A percentile compares a stretch with the other conserved stretches of the same genome.
phyloP scores from a whole-genome alignment of 2,888 invertebrate species.

The Ophion costatus region DNA sequence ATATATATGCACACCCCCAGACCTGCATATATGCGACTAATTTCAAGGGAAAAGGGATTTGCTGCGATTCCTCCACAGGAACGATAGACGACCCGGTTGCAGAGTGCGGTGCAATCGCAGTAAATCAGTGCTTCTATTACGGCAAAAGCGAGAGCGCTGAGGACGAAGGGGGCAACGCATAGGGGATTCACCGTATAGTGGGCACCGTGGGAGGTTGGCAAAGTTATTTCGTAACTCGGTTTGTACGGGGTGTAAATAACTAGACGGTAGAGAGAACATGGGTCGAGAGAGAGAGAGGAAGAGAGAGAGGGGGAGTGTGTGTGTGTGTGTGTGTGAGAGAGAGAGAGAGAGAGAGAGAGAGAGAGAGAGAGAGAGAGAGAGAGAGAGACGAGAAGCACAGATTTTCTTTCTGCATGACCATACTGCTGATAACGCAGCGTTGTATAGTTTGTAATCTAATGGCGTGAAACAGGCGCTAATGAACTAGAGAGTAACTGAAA shows the following conservation, averaged over 20 bases:
- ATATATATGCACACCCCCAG: neutral
- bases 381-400: neutral
- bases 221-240: constrained; percentile 60
- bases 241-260: constrained; percentile 69
- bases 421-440: constrained; percentile 28
- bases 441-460: constrained; percentile 16
- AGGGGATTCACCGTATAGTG: constrained; percentile 24
- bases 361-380: constrained; percentile 13
- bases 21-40: constrained; percentile 36
- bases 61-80: constrained; percentile 60
- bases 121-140: constrained; percentile 74
- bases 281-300: constrained; percentile 18
- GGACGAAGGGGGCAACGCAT: constrained; percentile 44
- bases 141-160: constrained; percentile 65
- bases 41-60: constrained; percentile 67
- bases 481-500: neutral
- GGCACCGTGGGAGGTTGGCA: constrained; percentile 43
- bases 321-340: too few species aligned
- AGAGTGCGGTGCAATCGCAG: constrained; percentile 66
- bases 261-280: constrained; percentile 38
- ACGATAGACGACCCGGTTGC: constrained; percentile 61
- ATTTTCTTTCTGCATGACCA: constrained; percentile 7
- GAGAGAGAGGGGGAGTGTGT: neutral
- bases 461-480: constrained; percentile 24
- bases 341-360: constrained; percentile 5